phyloP scores from a whole-genome alignment of 30 jellyfish, hydroid and myxozoan species.

The Aurelia sp. region DNA sequence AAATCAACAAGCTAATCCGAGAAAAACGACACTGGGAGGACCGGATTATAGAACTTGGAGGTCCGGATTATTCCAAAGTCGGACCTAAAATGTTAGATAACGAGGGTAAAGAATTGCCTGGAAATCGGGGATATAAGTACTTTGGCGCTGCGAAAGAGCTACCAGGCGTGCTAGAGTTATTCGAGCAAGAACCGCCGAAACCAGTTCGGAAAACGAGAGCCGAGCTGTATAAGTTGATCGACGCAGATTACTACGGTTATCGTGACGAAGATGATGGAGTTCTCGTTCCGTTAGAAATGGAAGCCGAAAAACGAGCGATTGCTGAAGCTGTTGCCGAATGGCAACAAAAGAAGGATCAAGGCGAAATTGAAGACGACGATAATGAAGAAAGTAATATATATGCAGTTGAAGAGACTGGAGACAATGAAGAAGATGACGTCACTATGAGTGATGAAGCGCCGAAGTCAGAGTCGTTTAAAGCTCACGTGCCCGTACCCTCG shows the following conservation, averaged over 20 bases:
- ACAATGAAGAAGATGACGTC: conserved; percentile 62
- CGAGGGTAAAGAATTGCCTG: conserved; percentile 98
- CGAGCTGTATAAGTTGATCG: conserved; percentile 82
- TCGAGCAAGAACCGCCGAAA: conserved; percentile 97
- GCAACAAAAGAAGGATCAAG: conserved; percentile 76
- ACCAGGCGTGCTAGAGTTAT: conserved; percentile 99
- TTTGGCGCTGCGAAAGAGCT: conserved; percentile 99
- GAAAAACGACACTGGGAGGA: conserved; percentile 98
- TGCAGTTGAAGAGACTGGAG: conserved; percentile 55
- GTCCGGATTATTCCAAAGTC: conserved; percentile 95
- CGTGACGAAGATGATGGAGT: conserved; percentile 97
- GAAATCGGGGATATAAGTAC: conserved; percentile 93
- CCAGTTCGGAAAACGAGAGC: conserved; percentile 94
- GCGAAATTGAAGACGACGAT: conserved; percentile 73
- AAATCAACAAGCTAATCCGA: conserved; percentile 88
- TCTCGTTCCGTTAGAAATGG: conserved; percentile 78
- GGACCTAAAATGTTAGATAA: conserved; percentile 97
- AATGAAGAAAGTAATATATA: conserved; percentile 78
- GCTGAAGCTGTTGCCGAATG: conserved; percentile 92
- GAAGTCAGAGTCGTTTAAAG: conserved; percentile 75
- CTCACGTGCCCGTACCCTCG: conserved; percentile 98
- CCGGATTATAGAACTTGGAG: conserved; percentile 90
- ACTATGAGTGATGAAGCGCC: not conserved
- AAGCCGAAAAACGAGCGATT: conserved; percentile 72
- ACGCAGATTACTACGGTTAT: conserved; percentile 98